Evolutionary conservation across 2,113 vertebrate genomes (phyloP), one percentile per base, ranked within the genome.

Genomic region (Columbina picui): DNA sequence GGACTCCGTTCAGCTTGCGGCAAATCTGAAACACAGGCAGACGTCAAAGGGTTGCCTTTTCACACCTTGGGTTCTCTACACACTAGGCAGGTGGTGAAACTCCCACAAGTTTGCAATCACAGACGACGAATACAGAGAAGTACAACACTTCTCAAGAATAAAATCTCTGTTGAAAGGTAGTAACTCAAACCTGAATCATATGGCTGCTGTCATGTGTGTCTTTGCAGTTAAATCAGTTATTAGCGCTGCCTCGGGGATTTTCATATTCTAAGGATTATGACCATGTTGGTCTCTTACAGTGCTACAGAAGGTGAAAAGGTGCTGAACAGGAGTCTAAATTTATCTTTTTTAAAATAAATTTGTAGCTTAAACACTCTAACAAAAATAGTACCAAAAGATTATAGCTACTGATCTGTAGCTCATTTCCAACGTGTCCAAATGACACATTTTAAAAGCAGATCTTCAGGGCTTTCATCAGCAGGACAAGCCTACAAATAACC

Each of bases 1-100:
- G 99, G 91, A 99, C 98, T 29, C 99, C 99, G 15, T 99, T 99
- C 94, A 99, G 97, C 89, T 99, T 99, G 36, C 99, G 98, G 96
- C 99, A 99, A 85, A 99, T 99, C 99, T 99, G 95, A 74, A 88
- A 93, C 38, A 86, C 16, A 82, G 38, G 80, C 15, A 57, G 2
- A 26, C 0, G 19, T 11, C 73, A 30, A 30, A 5, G 10, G 21
- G 20, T 30, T 39, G 47, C 17, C 12, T 30, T 32, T 5, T 29
- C 78, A 32, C 21, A 8, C 17, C 43, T 65, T 2, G 2, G 7
- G 10, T 6, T 86, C 81, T 34, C 52, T 38, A 12, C 7, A 34
- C 7, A 2, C 32, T 12, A 16, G 32, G 30, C 20, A 43, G 19
- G 10, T 23, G 7, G 6, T 5, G 38, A 45, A 57, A 69, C 14